Evolutionary conservation across 1,140 invertebrate species (phyloP).

Genomic region (Homalodisca vitripennis): DNA sequence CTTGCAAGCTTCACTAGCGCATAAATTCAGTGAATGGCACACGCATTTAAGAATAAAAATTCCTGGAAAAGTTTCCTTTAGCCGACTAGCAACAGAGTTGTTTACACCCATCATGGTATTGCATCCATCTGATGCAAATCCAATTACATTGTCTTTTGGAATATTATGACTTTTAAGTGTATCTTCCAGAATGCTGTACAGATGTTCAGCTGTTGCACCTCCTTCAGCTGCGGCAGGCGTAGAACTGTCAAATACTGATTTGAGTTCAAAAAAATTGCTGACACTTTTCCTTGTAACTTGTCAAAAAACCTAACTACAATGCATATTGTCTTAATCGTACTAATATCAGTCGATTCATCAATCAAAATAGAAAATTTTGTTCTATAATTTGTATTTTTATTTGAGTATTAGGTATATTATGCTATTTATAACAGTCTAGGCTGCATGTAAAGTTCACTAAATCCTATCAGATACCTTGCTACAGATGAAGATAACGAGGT

Average conservation of each 20-base stretch:
- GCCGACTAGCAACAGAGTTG: constrained; percentile 44
- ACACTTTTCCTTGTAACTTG: constrained; percentile 38
- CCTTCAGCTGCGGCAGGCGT: constrained; percentile 34
- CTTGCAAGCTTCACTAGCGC: constrained; percentile 46
- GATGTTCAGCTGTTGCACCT: constrained; percentile 42
- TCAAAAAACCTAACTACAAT: constrained; percentile 43
- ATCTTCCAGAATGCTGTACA: constrained; percentile 41
- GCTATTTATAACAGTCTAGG: too few relatives aligned
- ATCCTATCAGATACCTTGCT: too few relatives aligned
- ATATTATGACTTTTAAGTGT: constrained; percentile 41
- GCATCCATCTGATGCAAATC: constrained; percentile 47
- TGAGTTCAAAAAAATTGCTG: constrained; percentile 44
- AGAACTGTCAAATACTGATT: constrained; percentile 40
- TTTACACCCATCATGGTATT: constrained; percentile 46
- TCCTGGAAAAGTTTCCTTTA: constrained; percentile 40
- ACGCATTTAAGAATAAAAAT: constrained; percentile 47
- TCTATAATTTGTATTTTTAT: too few relatives aligned
- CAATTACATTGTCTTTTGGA: constrained; percentile 44
- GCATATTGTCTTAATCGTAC: constrained; percentile 35
- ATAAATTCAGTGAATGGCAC: constrained; percentile 47
- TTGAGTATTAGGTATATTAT: too few relatives aligned
- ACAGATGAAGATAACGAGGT: too few relatives aligned
- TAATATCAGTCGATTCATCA: constrained; percentile 43
- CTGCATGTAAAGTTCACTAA: too few relatives aligned
- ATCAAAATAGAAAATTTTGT: constrained; percentile 39